Base-by-base conservation (phyloP, 2,888 invertebrate species). In the Tenthredo scrophulariae region DNA sequence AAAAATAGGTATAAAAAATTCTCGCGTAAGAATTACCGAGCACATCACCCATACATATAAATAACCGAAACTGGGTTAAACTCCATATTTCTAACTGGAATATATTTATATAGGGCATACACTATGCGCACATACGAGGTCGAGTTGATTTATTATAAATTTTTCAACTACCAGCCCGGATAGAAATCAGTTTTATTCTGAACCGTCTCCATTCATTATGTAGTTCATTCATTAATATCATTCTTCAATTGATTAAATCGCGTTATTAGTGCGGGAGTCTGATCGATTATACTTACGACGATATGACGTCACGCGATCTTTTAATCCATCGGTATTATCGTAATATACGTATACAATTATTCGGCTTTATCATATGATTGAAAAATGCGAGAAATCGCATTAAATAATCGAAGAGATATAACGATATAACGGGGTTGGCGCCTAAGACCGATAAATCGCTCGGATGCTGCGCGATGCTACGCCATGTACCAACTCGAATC, bases 371-470 rank as follows among this genome's bases (percentile, higher is more conserved):
- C n/a, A 62, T 13, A 10, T 62, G 26, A 62, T 54, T 54, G 9
- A 40, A 22, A 10, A 74, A 43, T n/a, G 10, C 10, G 77, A 50
- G 54, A 54, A 77, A 77, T 54, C 0, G 77, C 33, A 6, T 33
- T 6, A 74, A 29, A 50, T 29, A 40, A 46, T 26, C 46, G 46
- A 40, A n/a, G 4, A 33, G 15, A 70, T 70, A 37, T n/a, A n/a
- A n/a, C 15, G 29, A 18, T 58, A 29, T 79, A 29, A 13, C 33
- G 37, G 10, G 26, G 58, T 33, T 43, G 80, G 80, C 80, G 80
- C 80, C 80, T 80, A 80, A 65, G 80, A 80, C 29, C 62, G 80
- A 80, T 80, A 40, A 80, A 80, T 80, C 62, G 80, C 10, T 26
- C 62, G 29, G 29, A n/a, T 54, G 54, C 29, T 22, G 62, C 62